phyloP scores from a whole-genome alignment of 2,888 invertebrate species.

The Apodemia duryi region DNA sequence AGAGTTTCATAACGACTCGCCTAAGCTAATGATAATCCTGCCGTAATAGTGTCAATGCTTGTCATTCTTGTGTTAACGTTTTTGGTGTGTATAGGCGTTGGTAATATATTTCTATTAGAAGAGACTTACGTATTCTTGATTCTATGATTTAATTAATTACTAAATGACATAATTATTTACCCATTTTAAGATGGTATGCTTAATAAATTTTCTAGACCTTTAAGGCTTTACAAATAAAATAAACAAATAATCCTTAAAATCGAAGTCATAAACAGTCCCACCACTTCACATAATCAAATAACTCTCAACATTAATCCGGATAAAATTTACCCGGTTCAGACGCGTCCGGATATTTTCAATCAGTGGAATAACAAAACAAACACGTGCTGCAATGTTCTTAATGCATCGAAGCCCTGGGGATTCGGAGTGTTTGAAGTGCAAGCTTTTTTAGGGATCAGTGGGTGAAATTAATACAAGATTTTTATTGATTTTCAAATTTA shows the following conservation, averaged over 20 bases:
- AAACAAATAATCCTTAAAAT: not conserved
- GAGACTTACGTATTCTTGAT: too few relatives aligned
- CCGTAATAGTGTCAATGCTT: too few relatives aligned
- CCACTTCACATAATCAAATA: conserved; percentile 22
- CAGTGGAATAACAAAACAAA: conserved; percentile 26
- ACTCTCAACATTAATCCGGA: conserved; percentile 18
- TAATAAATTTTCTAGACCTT: too few relatives aligned
- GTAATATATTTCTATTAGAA: too few relatives aligned
- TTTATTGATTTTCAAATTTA: not conserved
- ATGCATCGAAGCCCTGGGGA: conserved; percentile 18
- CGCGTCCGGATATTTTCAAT: conserved; percentile 27
- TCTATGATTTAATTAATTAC: too few relatives aligned
- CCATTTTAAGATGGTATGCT: too few relatives aligned
- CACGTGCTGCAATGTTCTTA: conserved; percentile 31
- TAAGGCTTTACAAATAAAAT: too few relatives aligned
- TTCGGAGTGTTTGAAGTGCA: conserved; percentile 12
- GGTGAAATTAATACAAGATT: not conserved
- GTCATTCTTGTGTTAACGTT: too few relatives aligned
- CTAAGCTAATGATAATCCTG: too few relatives aligned
- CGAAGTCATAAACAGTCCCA: not conserved
- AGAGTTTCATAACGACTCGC: too few relatives aligned
- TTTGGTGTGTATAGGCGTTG: too few relatives aligned
- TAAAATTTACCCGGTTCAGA: conserved; percentile 20
- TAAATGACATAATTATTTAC: too few relatives aligned
- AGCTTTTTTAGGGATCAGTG: not conserved